A percentile compares a stretch with the other conserved stretches of the same genome.
phyloP scores from a whole-genome alignment of 2,797 vertebrate genomes.

The Eulemur albifrons region DNA sequence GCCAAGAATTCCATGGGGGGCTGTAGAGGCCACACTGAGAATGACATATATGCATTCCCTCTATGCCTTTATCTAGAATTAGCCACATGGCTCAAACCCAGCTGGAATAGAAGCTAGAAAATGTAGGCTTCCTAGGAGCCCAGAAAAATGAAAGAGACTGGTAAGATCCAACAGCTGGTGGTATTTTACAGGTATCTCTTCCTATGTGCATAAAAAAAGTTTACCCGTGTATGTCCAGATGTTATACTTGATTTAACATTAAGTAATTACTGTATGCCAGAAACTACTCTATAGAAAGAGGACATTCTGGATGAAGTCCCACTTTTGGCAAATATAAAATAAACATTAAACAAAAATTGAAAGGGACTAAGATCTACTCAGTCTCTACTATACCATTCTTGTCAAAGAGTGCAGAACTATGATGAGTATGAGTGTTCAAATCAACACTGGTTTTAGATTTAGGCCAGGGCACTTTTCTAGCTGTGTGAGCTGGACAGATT shows the following conservation, averaged over 20 bases:
- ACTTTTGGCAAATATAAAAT: neutral
- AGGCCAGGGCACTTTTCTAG: neutral
- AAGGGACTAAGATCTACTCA: neutral
- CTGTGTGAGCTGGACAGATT: neutral
- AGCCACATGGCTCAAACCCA: neutral
- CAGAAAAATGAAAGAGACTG: neutral
- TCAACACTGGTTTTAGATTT: slow-evolving; percentile 27
- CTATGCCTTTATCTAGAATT: neutral
- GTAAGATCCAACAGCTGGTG: neutral
- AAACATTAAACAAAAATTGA: neutral
- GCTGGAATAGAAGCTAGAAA: neutral
- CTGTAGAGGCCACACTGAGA: neutral
- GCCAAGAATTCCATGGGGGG: neutral
- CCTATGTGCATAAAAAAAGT: neutral
- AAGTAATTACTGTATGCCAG: neutral
- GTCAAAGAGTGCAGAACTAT: neutral
- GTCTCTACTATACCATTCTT: neutral
- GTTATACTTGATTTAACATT: neutral
- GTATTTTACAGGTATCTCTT: neutral
- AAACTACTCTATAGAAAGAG: neutral
- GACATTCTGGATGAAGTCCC: neutral
- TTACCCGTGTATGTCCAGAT: neutral
- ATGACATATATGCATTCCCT: neutral
- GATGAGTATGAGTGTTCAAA: neutral
- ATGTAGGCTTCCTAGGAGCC: neutral